Base-by-base conservation (phyloP, 2,113 vertebrate genomes). In the Cinclus mexicanus region DNA sequence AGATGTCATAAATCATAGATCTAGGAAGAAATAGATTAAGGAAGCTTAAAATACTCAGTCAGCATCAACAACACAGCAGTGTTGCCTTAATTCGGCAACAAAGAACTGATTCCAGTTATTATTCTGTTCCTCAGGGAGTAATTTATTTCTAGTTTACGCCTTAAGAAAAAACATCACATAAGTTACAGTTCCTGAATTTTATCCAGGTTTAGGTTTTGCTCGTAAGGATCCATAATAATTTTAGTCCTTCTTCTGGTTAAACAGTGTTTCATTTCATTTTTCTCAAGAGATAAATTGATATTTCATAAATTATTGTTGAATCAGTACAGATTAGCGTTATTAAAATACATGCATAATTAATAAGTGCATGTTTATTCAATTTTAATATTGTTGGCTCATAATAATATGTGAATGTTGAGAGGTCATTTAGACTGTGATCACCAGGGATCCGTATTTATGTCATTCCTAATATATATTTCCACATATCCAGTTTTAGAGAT, bases 1-100 rank as follows among this genome's bases (percentile, higher is more conserved):
- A 91, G 83, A 92, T 92, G 69, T 93, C 89, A 92, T 92, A 93
- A 96, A 95, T 97, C 92, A 96, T 81, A 90, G 59, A 86, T 85
- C 71, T 65, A 79, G 75, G 55, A 94, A 93, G 68, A 92, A 97
- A 70, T 77, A 83, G 59, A 90, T 92, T 94, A 94, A 92, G 76
- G 29, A 83, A 95, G 42, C 46, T 67, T 76, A 60, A 95, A 96
- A 87, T 90, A 94, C 83, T 81, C 55, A 25, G 46, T 90, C 91
- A 96, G 72, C 76, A 89, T 75, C 64, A 75, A 67, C 55, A 83
- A 52, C 83, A 50, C 68, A 88, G 83, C 76, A 90, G 83, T 59
- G 33, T 65, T 83, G 33, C 68, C 91, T 83, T 94, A 94, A 80
- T 94, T 96, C 68, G 67, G 28, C 57, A 88, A 85, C 75, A 93